Evolutionary conservation across 1,140 invertebrate species (phyloP), one percentile per base, ranked within the genome.

Genomic region (Tetranychus cinnabarinus): DNA sequence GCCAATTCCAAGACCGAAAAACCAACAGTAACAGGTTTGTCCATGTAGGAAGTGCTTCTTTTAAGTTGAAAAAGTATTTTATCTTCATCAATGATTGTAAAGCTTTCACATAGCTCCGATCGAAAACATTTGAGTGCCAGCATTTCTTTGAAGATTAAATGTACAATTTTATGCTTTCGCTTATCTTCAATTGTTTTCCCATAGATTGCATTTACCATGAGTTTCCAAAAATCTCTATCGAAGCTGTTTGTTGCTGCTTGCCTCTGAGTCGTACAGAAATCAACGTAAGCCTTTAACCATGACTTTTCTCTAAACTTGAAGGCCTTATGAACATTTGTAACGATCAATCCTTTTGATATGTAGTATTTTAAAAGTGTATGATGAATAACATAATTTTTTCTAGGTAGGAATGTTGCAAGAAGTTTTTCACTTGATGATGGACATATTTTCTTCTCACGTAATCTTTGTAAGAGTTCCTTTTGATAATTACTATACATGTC

Each of bases 161-260:
- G 69, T 5, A 77, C 67, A 67, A 74, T 67, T 36, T 69, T 67
- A 64, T 69, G 65, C 59, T 76, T 75, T 62, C 70, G 67, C 15
- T 74, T 66, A 69, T 76, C 76, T 68, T 76, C 74, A 68, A 75
- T 75, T 3, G 71, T 72, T 70, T 75, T 75, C 1, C 73, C 75
- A 67, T 72, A 77, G 12, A 75, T 66, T 2, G 70, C 66, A 67
- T 77, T 76, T 64, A 74, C 74, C 63, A 76, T 69, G 59, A 76
- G 62, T 61, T 70, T 70, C 56, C 63, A 68, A 36, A 70, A 69
- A 64, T 69, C 63, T 65, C 67, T 68, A 59, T 71, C 65, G 63
- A 69, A 69, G 47, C 66, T 62, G 64, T 67, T 69, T 13, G 60
- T 66, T 55, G 66, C 66, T 64, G 66, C 48, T 62, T 58, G 61